Evolutionary conservation across 2,888 invertebrate species (phyloP).

Genomic region (Boloria euphrosyne): DNA sequence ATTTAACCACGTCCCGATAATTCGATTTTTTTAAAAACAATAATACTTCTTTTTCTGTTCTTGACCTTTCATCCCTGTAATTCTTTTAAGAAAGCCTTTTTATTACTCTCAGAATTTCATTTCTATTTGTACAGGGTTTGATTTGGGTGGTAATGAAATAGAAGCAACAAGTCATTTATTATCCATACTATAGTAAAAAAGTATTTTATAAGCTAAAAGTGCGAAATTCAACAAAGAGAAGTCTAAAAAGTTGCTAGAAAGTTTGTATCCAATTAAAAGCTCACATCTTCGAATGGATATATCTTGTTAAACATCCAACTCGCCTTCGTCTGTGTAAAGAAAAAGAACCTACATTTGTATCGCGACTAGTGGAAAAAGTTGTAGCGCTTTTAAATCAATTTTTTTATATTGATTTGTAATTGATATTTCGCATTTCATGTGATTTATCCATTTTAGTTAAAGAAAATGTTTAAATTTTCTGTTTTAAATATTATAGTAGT

Average conservation of each 20-base stretch:
- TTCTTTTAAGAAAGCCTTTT: too few species aligned
- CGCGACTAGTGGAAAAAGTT: slow-evolving; percentile 10
- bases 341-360: slow-evolving; percentile 16
- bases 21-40: too few species aligned
- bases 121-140: too few species aligned
- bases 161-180: too few species aligned
- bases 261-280: slow-evolving; percentile 33
- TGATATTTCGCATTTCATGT: background rate
- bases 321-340: background rate
- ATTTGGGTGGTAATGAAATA: too few species aligned
- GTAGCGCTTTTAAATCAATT: background rate
- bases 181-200: background rate
- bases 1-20: too few species aligned
- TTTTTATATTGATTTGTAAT: background rate
- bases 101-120: too few species aligned
- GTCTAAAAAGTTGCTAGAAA: slow-evolving; percentile 15
- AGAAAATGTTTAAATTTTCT: too few species aligned
- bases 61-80: too few species aligned
- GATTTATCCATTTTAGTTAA: background rate
- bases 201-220: background rate
- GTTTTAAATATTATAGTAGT: too few species aligned
- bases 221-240: background rate
- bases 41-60: too few species aligned
- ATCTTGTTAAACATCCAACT: slow-evolving; percentile 27
- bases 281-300: slow-evolving; percentile 32